Conservation (phyloP, 2,888 invertebrate genomes). For the Sialis fuliginosa region DNA sequence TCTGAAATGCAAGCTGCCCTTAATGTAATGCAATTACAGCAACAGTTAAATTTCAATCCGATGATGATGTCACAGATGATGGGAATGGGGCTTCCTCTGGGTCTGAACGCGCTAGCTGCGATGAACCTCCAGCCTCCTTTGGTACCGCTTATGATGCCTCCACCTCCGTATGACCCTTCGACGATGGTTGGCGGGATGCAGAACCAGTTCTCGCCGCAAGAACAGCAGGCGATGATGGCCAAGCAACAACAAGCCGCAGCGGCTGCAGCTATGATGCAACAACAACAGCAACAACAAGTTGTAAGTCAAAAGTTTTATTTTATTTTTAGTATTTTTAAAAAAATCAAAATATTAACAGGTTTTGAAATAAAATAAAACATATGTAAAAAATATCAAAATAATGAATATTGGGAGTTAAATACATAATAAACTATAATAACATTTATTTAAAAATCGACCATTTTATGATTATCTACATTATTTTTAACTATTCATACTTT, state of each 20-base stretch:
- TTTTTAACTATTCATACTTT: no score
- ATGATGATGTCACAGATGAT: conserved; percentile 73
- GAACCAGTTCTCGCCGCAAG: conserved; percentile 33
- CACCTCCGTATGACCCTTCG: conserved; percentile 60
- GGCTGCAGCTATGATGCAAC: conserved; percentile 28
- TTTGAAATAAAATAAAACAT: no score
- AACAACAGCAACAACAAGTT: conserved; percentile 47
- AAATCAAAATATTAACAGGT: no score
- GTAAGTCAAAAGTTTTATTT: conserved; percentile 24
- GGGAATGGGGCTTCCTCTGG: conserved; percentile 63
- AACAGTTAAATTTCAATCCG: conserved; percentile 75
- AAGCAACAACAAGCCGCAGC: conserved; percentile 46
- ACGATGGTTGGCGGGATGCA: conserved; percentile 14
- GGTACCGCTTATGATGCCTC: conserved; percentile 77
- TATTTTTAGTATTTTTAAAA: no score
- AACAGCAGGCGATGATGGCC: conserved; percentile 32
- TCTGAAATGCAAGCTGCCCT: conserved; percentile 72
- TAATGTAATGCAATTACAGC: conserved; percentile 69
- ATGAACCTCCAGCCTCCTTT: conserved; percentile 91
- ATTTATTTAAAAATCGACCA: no score
- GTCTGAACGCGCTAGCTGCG: conserved; percentile 70
- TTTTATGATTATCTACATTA: no score
- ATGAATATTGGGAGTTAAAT: no score
- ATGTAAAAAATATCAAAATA: no score
- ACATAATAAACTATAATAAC: no score